phyloP scores from a whole-genome alignment of 2,113 vertebrate species.

The Alligator sinensis region DNA sequence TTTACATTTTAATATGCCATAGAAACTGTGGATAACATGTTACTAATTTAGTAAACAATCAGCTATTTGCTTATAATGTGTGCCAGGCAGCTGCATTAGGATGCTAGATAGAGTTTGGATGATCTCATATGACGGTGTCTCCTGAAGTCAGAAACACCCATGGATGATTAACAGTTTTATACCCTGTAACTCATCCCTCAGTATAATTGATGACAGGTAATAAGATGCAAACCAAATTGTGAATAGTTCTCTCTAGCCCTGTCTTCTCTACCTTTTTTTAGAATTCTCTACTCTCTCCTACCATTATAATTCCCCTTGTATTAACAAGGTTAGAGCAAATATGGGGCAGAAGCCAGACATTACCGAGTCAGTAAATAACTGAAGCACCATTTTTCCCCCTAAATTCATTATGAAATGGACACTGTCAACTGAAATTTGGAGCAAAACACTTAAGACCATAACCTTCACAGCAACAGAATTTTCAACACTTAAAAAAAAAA shows the following conservation, averaged over 20 bases:
- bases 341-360: background rate
- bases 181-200: too few species aligned
- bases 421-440: background rate
- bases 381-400: background rate
- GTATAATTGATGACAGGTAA: background rate
- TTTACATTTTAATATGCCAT: too few species aligned
- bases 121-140: too few species aligned
- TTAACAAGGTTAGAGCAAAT: background rate
- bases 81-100: too few species aligned
- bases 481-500: too few species aligned
- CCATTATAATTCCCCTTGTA: background rate
- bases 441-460: background rate
- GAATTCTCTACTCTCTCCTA: background rate
- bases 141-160: too few species aligned
- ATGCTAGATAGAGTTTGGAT: too few species aligned
- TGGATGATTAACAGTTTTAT: too few species aligned
- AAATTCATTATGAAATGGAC: background rate
- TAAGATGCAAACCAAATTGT: background rate
- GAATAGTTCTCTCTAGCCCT: background rate
- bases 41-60: too few species aligned
- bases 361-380: background rate
- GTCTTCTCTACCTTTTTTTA: background rate
- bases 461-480: background rate
- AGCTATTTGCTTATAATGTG: too few species aligned
- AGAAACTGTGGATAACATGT: too few species aligned